Evolutionary conservation across 2,113 vertebrate species (phyloP).

Genomic region (Myrmophylax atrothorax): DNA sequence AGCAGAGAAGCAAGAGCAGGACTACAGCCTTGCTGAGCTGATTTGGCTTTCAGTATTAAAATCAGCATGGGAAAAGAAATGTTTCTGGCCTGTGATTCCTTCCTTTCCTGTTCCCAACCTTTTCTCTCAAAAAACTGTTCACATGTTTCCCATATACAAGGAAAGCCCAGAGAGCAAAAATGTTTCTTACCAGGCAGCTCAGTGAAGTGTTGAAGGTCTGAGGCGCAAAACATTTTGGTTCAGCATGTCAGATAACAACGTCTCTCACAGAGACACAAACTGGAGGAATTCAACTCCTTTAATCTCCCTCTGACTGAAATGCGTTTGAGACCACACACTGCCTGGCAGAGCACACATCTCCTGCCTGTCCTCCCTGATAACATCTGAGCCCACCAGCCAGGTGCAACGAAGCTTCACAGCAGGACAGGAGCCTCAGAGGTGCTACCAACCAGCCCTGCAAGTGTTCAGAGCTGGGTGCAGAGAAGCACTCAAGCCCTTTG

Average conservation of each 20-base stretch:
- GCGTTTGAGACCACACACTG: not conserved
- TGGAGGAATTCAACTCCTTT: not conserved
- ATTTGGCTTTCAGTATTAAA: not conserved
- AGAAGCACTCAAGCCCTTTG: not conserved
- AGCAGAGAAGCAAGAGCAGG: not conserved
- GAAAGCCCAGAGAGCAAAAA: not conserved
- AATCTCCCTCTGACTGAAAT: not conserved
- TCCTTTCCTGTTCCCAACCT: not conserved
- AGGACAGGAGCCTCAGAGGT: not conserved
- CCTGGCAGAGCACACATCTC: not conserved
- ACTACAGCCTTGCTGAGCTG: not conserved
- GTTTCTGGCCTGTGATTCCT: not conserved
- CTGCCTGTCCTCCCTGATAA: not conserved
- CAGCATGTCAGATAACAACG: not conserved
- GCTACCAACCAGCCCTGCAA: not conserved
- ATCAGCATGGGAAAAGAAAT: not conserved
- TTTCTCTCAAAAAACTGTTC: not conserved
- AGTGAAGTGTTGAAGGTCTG: not conserved
- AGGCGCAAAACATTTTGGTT: not conserved
- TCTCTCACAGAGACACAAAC: not conserved
- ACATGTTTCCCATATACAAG: not conserved
- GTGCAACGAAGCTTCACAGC: not conserved
- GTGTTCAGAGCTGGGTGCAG: accelerated
- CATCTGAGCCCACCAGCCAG: not conserved
- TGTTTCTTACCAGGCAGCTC: not conserved